Evolutionary conservation across 2,888 invertebrate species (phyloP).

Genomic region (Xestia rhomboidea): DNA sequence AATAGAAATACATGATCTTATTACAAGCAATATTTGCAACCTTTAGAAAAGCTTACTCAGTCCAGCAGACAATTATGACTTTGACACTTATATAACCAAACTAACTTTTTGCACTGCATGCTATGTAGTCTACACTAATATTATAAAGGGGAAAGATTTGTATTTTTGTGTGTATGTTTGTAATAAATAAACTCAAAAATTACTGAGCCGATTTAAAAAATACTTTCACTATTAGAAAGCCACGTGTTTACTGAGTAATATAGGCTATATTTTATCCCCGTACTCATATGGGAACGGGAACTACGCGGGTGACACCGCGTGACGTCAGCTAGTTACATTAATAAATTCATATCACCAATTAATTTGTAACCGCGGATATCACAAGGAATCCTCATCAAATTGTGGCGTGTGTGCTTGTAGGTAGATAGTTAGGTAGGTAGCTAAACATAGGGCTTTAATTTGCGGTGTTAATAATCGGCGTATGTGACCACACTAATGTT

Average conservation of each 20-base stretch:
- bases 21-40: background rate
- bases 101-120: background rate
- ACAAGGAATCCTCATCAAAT: constrained; percentile 7
- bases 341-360: constrained; percentile 4
- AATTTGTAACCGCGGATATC: constrained; percentile 1
- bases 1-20: background rate
- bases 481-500: constrained; percentile 24
- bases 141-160: no score
- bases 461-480: constrained; percentile 48
- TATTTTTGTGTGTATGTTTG: no score
- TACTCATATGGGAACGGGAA: no score
- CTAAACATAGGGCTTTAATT: constrained; percentile 16
- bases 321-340: background rate
- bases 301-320: no score
- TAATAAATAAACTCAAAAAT: no score
- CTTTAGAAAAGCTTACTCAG: background rate
- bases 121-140: no score
- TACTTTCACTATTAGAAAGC: no score
- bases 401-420: constrained; percentile 17
- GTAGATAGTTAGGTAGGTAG: background rate
- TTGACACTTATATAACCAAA: background rate
- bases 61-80: background rate
- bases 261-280: no score
- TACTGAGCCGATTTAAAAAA: no score
- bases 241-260: no score